Evolutionary conservation across 1,140 invertebrate species (phyloP).

Genomic region (Colletes latitarsis): DNA sequence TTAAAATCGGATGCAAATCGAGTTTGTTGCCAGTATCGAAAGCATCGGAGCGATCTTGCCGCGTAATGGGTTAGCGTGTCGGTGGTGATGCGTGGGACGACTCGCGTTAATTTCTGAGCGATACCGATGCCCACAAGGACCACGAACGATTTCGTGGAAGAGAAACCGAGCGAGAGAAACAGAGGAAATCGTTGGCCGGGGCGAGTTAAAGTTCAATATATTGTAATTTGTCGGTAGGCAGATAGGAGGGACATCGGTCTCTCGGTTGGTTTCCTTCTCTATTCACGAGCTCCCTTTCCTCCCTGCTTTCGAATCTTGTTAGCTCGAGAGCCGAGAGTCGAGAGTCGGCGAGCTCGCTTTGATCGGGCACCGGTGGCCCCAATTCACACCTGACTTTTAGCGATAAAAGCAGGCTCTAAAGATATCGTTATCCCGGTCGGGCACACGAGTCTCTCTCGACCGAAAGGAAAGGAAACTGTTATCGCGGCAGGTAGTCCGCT

Average conservation of each 20-base stretch:
- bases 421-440: slow-evolving; percentile 67
- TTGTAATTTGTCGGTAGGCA: slow-evolving; percentile 23
- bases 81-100: background rate
- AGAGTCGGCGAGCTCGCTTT: slow-evolving; percentile 47
- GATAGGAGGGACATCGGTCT: background rate
- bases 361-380: slow-evolving; percentile 61
- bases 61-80: background rate
- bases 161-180: too few species aligned
- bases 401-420: slow-evolving; percentile 71
- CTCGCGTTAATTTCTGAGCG: background rate
- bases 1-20: slow-evolving; percentile 54
- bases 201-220: slow-evolving; percentile 27
- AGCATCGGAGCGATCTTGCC: background rate
- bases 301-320: slow-evolving; percentile 9
- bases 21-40: slow-evolving; percentile 19
- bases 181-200: background rate
- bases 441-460: slow-evolving; percentile 21
- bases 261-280: background rate
- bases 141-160: slow-evolving; percentile 11
- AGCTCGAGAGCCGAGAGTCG: background rate
- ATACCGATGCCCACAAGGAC: background rate
- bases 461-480: slow-evolving; percentile 51
- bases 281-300: background rate
- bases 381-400: slow-evolving; percentile 73
- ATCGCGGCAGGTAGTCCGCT: slow-evolving; percentile 66